Base-by-base conservation (phyloP, 2,113 vertebrate species). In the Etheostoma spectabile region DNA sequence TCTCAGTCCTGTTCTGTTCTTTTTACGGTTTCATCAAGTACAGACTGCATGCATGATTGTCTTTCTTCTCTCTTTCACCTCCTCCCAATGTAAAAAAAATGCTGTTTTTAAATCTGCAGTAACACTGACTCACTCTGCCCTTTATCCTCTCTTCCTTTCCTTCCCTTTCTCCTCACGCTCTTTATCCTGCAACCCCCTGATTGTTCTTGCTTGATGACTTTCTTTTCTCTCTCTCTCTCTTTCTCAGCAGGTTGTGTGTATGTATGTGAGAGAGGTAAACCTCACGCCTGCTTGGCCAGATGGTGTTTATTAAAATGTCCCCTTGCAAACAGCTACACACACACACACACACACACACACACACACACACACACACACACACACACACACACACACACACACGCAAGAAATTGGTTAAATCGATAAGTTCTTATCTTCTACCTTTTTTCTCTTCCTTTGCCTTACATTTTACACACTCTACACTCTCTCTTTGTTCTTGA, bases 241-340 rank as follows among this genome's bases (percentile, higher is more conserved):
- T 38, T 77, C 88, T 76, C 86, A 82, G 86, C 83, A 71, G 80
- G 88, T 46, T 77, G 42, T 19, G 49, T 82, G 67, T 52, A 30
- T 12, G 19, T 72, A 71, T 0, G 53, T 73, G 79, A 82, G 61
- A 30, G 71, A 93, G 91, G 91, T 84, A 88, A 86, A 91, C 85
- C 86, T 88, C 94, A 90, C 61, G 89, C 83, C 86, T 94, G 79
- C 86, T 91, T 82, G 74, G 80, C 90, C 96, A 96, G 94, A 96
- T 96, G 96, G 96, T 92, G 91, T 93, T 94, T 82, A 90, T 94
- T 74, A 89, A 90, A 88, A 89, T 74, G 69, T 90, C 69, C 83
- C 55, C 79, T 89, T 85, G 61, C 72, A 12, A 83, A 79, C 63
- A 42, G 38, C 53, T n/a, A 19, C 45, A 60, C 70, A 57, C 45